phyloP scores from a whole-genome alignment of 2,888 invertebrate genomes.

The Drosophila seclusa region DNA sequence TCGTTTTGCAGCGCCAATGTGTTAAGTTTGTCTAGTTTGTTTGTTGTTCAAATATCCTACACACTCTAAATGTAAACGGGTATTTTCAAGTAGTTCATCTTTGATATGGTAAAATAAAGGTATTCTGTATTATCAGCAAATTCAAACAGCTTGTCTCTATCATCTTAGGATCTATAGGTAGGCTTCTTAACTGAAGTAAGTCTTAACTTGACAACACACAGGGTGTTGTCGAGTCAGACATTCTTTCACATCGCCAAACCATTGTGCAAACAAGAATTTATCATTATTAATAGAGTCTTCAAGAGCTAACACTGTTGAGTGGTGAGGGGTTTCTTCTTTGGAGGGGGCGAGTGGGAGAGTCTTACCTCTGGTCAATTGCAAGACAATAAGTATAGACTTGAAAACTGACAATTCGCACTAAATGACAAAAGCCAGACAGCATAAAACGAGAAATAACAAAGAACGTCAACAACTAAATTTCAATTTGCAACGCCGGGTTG shows the following conservation, averaged over 20 bases:
- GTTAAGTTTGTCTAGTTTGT: conserved; percentile 5
- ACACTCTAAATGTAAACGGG: conserved; percentile 1
- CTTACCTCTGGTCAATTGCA: conserved; percentile 15
- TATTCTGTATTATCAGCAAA: not conserved
- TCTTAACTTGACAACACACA: not conserved
- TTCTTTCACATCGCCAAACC: not conserved
- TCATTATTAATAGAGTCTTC: conserved; percentile 23
- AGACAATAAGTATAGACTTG: conserved; percentile 33
- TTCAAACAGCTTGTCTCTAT: not conserved
- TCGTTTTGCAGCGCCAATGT: conserved; percentile 6
- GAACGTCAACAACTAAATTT: conserved; percentile 49
- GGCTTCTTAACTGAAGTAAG: not conserved
- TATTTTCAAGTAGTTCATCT: not conserved
- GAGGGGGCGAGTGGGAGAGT: not conserved
- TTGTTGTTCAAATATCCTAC: conserved; percentile 1
- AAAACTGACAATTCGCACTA: conserved; percentile 54
- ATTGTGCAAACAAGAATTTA: conserved; percentile 55
- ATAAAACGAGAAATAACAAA: conserved; percentile 16
- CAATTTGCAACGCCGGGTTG: conserved; percentile 63
- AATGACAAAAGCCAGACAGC: conserved; percentile 64
- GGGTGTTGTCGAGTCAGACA: not conserved
- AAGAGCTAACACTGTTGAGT: not conserved
- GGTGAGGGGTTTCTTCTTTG: not conserved
- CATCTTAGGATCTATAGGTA: not conserved
- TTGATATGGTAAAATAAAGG: not conserved